Base-by-base conservation (phyloP, 2,113 vertebrate genomes). In the Danio rerio region DNA sequence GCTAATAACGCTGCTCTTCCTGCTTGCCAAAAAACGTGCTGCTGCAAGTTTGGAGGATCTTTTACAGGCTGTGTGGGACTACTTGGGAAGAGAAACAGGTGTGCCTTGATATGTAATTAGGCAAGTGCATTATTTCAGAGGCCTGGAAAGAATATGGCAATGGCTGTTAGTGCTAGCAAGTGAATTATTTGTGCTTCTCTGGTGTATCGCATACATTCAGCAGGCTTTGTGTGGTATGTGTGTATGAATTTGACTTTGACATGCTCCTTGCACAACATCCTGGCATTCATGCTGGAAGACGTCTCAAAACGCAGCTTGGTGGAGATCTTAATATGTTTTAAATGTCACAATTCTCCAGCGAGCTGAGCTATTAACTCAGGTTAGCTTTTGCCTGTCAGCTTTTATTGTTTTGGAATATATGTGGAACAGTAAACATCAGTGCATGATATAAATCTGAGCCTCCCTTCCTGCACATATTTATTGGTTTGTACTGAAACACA, bases 61-160 rank as follows among this genome's bases (percentile, higher is more conserved):
- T 81, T 66, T 81, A 75, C 59, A 81, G 47, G 16, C 65, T 21
- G 31, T 40, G 61, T 76, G 59, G 47, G 71, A 66, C 18, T 52
- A 49, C 21, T 61, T 65, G 71, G 61, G 9, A 77, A 70, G 45
- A 70, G 10, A 83, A 70, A 31, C 71, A 82, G 72, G 72, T 82
- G 62, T 76, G n/a, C 43, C 18, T 20, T 9, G 18, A 68, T 50
- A 53, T 53, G 12, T 40, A 43, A 75, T 21, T 63, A 78, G 45
- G 18, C 13, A 9, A n/a, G 5, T 45, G 49, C 21, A 81, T 53
- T 49, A 15, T 20, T 73, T 45, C 20, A 20, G 15, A 5, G n/a
- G 21, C 58, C 70, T 20, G n/a, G 20, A 45, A 72, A 74, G 42
- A 45, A 43, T 31, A 42, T 3, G 11, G 31, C 63, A 62, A 58